Percentiles rank a stretch among this genome's conserved stretches.
Conservation (phyloP, 2,888 invertebrate species). For the Lysandra coridon region DNA sequence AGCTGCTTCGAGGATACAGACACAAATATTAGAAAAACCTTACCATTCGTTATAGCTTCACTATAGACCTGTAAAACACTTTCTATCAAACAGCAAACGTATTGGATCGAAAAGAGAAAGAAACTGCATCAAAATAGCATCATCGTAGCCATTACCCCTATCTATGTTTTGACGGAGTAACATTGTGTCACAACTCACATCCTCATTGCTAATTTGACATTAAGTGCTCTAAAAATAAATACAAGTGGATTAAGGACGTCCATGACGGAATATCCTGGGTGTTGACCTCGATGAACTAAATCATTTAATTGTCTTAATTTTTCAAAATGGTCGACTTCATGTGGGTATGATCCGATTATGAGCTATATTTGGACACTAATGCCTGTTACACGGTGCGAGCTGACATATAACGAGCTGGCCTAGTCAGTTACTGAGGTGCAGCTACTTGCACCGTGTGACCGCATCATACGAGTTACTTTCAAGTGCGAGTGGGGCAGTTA, state of each 20-base stretch:
- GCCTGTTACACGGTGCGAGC: no score
- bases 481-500: no score
- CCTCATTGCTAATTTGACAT: background rate
- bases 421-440: no score
- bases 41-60: no score
- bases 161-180: background rate
- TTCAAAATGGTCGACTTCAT: conserved; percentile 19
- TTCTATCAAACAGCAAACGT: no score
- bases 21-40: no score
- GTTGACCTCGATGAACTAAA: conserved; percentile 28
- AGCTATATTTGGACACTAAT: background rate
- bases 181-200: background rate
- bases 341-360: conserved; percentile 18
- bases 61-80: no score
- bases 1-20: no score
- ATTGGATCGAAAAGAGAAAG: no score
- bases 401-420: no score
- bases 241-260: conserved; percentile 10
- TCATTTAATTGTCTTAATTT: conserved; percentile 30
- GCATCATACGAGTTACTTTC: no score
- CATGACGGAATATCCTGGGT: conserved; percentile 24
- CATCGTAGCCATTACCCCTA: background rate
- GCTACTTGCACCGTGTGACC: no score
- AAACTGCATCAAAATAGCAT: background rate
- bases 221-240: conserved; percentile 9